phyloP scores from a whole-genome alignment of 2,113 vertebrate genomes.

The Charina bottae region DNA sequence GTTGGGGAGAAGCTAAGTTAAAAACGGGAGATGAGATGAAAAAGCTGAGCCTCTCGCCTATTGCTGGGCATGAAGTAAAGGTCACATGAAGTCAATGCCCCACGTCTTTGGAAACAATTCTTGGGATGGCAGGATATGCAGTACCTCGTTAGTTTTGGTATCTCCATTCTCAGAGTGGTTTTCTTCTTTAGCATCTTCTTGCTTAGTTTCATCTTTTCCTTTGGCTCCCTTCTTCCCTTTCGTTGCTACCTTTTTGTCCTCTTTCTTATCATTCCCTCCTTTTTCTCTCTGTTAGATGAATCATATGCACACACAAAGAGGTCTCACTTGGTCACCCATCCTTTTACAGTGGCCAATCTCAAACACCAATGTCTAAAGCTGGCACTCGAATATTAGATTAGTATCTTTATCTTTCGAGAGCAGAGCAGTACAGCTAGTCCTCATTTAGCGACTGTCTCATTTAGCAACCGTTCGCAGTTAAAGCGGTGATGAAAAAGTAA shows the following conservation, averaged over 20 bases:
- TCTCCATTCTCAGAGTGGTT: slow-evolving; percentile 94
- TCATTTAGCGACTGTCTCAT: not conserved
- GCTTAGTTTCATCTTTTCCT: slow-evolving; percentile 76
- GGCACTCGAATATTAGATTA: not conserved
- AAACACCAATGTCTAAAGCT: not conserved
- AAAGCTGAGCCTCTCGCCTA: not conserved
- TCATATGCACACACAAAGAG: not conserved
- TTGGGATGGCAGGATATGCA: slow-evolving; percentile 22
- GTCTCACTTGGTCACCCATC: rapidly evolving
- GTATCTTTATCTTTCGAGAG: not conserved
- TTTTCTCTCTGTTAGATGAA: slow-evolving; percentile 85
- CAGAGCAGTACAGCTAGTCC: no score
- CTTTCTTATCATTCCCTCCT: slow-evolving; percentile 86
- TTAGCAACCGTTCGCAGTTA: not conserved
- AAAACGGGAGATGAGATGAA: not conserved
- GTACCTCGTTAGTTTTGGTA: slow-evolving; percentile 89
- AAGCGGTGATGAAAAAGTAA: not conserved
- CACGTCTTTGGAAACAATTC: not conserved
- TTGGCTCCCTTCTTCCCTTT: slow-evolving; percentile 86
- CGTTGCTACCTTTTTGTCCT: slow-evolving; percentile 82
- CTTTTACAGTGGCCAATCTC: not conserved
- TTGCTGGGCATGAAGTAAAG: no score
- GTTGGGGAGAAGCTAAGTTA: not conserved
- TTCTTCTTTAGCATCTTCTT: slow-evolving; percentile 87
- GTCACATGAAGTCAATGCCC: no score